Conservation (phyloP, 1,140 invertebrate species). For the Caerostris darwini region DNA sequence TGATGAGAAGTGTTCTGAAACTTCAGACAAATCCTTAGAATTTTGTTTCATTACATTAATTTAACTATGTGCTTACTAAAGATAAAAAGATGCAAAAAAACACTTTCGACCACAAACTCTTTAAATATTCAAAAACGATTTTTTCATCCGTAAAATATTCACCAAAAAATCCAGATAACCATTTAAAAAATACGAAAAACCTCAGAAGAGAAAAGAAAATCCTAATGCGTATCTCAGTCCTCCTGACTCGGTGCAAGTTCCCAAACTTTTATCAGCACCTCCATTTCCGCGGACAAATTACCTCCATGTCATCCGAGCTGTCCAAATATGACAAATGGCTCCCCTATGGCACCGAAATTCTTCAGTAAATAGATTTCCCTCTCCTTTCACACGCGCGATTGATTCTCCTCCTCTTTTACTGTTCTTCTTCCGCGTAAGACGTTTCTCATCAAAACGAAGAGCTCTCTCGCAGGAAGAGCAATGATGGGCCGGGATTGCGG, state of each 20-base stretch:
- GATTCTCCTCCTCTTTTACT: constrained; percentile 3
- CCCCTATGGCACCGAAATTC: constrained; percentile 68
- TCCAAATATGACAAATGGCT: constrained; percentile 71
- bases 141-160: background rate
- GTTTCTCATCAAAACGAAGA: constrained; percentile 23
- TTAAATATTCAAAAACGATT: background rate
- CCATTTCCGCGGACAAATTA: constrained; percentile 65
- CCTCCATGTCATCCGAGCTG: constrained; percentile 64
- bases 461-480: background rate
- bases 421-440: background rate
- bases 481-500: background rate
- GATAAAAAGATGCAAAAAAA: too few species aligned
- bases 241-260: background rate
- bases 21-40: too few species aligned
- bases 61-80: too few species aligned
- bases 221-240: background rate
- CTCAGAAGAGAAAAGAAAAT: background rate
- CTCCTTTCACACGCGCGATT: constrained; percentile 54
- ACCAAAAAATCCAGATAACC: background rate
- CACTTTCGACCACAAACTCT: too few species aligned
- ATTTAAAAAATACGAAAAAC: background rate
- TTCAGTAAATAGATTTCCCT: constrained; percentile 69
- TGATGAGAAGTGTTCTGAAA: too few species aligned
- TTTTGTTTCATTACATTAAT: too few species aligned
- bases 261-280: constrained; percentile 37